Evolutionary conservation across 2,888 invertebrate species (phyloP).

Genomic region (Helicoverpa assulta): DNA sequence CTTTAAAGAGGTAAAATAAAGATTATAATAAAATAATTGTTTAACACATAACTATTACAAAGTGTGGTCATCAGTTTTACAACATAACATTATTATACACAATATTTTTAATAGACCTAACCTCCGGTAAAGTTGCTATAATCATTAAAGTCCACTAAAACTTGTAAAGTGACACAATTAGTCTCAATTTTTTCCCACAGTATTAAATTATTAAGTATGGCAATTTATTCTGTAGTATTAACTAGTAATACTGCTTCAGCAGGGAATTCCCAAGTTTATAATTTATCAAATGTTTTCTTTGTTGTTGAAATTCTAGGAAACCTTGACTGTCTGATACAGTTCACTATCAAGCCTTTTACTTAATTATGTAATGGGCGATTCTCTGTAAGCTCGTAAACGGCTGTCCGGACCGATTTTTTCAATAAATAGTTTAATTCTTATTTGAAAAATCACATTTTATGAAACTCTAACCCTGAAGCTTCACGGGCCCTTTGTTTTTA

Average conservation of each 20-base stretch:
- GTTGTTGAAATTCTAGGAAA: slow-evolving; percentile 15
- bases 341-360: background rate
- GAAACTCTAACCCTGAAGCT: too few relatives aligned
- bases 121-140: slow-evolving; percentile 10
- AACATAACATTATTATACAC: too few relatives aligned
- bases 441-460: too few relatives aligned
- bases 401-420: too few relatives aligned
- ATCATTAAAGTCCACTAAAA: background rate
- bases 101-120: background rate
- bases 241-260: slow-evolving; percentile 8
- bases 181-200: slow-evolving; percentile 17
- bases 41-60: too few relatives aligned
- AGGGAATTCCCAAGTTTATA: slow-evolving; percentile 14
- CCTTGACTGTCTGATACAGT: slow-evolving; percentile 7
- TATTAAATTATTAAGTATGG: slow-evolving; percentile 9
- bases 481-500: too few relatives aligned
- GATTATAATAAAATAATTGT: background rate
- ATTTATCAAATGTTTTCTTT: slow-evolving; percentile 22
- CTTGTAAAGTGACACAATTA: background rate
- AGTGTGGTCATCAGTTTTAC: too few relatives aligned
- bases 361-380: slow-evolving; percentile 4
- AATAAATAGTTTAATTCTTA: too few relatives aligned
- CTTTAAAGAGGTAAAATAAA: background rate
- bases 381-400: too few relatives aligned
- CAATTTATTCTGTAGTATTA: slow-evolving; percentile 12